These are phyloP conservation scores for Reticulitermes lucifugus DNA, from an alignment of 2,888 invertebrate species.

Conservation along the genomic window DNA sequence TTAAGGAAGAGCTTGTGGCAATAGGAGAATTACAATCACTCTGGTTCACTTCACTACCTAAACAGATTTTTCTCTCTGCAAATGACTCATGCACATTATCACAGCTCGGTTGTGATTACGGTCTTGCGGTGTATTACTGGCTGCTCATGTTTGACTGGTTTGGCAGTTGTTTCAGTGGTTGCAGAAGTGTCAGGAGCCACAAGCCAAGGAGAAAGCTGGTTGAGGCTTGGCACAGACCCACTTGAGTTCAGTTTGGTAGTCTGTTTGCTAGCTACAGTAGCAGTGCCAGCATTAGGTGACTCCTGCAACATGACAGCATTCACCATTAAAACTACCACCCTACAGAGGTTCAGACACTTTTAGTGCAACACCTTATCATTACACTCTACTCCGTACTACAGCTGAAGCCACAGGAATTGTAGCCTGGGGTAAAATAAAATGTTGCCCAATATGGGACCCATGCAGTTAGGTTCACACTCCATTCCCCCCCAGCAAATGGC, in stretches of 20 bases:
- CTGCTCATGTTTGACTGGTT: conserved; percentile 65
- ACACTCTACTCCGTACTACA: no score
- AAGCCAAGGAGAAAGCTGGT: conserved; percentile 84
- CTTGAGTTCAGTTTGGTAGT: conserved; percentile 32
- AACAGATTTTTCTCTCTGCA: background rate
- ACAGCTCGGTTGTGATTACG: conserved; percentile 88
- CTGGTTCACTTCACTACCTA: no score
- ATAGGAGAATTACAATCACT: no score
- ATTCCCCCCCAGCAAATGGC: no score
- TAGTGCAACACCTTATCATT: no score
- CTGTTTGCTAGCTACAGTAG: conserved; percentile 21
- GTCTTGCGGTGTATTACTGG: conserved; percentile 78
- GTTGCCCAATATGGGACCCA: no score
- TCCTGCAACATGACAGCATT: background rate
- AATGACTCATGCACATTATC: conserved; percentile 57
- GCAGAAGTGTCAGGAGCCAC: conserved; percentile 80
- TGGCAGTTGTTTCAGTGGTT: conserved; percentile 70
- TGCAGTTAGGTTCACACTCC: no score
- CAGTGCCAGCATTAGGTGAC: background rate
- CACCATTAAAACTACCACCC: no score
- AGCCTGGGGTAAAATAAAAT: no score
- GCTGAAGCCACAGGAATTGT: no score
- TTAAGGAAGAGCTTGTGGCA: no score
- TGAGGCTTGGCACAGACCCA: conserved; percentile 65
- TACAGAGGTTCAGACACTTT: no score